These are phyloP conservation scores for Argyrosomus regius DNA, from an alignment of 2,797 vertebrate species.

Conservation along the genomic window DNA sequence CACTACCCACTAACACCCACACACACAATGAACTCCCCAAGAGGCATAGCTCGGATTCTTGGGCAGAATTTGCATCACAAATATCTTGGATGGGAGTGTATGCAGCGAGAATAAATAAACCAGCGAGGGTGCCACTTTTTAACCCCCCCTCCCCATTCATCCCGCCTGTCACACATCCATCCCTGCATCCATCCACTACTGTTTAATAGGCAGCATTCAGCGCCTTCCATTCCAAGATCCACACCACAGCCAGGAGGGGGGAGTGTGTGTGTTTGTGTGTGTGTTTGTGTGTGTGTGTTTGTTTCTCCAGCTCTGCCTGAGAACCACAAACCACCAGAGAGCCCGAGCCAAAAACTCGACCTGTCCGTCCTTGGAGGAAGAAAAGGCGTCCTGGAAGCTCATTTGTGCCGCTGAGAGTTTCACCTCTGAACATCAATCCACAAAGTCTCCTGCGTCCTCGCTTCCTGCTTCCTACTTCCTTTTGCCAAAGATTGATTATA, in stretches of 20 bases:
- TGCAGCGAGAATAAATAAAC: constrained; percentile 70
- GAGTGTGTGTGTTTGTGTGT: constrained; percentile 19
- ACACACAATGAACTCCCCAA: constrained; percentile 64
- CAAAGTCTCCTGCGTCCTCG: constrained; percentile 25
- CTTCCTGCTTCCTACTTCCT: background rate
- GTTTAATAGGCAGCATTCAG: constrained; percentile 54
- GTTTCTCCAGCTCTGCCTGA: constrained; percentile 2
- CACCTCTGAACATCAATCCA: constrained; percentile 32
- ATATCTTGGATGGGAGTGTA: constrained; percentile 69
- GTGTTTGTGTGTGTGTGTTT: constrained; percentile 25
- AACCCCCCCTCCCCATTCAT: constrained; percentile 39
- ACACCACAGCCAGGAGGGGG: constrained; percentile 9
- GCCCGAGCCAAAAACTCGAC: constrained; percentile 37
- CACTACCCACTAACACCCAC: constrained; percentile 33
- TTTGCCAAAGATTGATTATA: constrained; percentile 16
- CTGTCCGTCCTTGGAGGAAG: constrained; percentile 42
- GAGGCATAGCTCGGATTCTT: constrained; percentile 76
- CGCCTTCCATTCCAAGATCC: constrained; percentile 24
- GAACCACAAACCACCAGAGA: constrained; percentile 28
- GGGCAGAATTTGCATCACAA: constrained; percentile 79
- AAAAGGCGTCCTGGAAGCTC: constrained; percentile 29
- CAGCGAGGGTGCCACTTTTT: constrained; percentile 48
- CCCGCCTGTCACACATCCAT: constrained; percentile 48
- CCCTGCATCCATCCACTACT: constrained; percentile 51
- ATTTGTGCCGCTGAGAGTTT: constrained; percentile 25